phyloP scores from a whole-genome alignment of 1,140 invertebrate species.

The Hyposmocoma kahamanoa region DNA sequence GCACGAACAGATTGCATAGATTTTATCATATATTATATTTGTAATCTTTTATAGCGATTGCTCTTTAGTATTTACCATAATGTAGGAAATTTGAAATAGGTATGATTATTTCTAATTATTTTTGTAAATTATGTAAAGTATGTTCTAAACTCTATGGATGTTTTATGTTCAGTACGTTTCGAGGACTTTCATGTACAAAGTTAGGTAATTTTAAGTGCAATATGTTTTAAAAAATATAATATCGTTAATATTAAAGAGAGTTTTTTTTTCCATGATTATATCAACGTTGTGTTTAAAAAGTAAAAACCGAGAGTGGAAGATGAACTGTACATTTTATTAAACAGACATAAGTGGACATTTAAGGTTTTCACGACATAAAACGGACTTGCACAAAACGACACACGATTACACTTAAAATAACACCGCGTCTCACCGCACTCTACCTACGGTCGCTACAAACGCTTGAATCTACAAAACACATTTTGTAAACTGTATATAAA shows the following conservation, averaged over 20 bases:
- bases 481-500: constrained; percentile 3
- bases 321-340: constrained; percentile 23
- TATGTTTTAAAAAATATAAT: background rate
- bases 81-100: too few species aligned
- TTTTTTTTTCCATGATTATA: background rate
- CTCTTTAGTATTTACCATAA: too few species aligned
- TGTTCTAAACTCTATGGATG: background rate
- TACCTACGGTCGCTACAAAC: constrained; percentile 9
- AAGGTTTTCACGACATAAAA: constrained; percentile 21
- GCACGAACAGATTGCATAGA: too few species aligned
- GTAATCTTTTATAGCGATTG: too few species aligned
- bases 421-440: constrained; percentile 12
- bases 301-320: constrained; percentile 5
- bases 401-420: constrained; percentile 36
- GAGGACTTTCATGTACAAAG: background rate
- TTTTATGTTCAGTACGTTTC: background rate
- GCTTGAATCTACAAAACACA: too few species aligned
- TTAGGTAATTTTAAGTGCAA: background rate
- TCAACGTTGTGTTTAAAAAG: background rate
- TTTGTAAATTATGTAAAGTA: background rate
- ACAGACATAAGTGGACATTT: constrained; percentile 19
- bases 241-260: background rate
- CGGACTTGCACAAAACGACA: constrained; percentile 26
- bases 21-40: too few species aligned
- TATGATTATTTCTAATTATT: too few species aligned